Base-by-base conservation (phyloP, 2,113 vertebrate genomes). In the Egretta garzetta region DNA sequence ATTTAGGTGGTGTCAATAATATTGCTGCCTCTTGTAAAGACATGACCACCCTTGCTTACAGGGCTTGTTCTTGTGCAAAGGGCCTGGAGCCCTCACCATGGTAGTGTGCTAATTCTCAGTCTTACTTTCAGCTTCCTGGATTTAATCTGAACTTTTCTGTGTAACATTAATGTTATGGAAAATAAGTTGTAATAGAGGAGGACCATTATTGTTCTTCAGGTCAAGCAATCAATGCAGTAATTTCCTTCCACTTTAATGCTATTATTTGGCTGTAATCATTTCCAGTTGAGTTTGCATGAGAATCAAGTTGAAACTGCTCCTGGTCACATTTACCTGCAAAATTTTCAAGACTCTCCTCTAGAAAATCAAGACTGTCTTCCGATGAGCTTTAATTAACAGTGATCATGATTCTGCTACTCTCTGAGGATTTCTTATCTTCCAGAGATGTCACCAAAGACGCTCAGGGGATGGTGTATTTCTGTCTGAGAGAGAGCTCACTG, bases 141-240 rank as follows among this genome's bases (percentile, higher is more conserved):
- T 95, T 88, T 86, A 83, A 80, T 95, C 50, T 80, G 71, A 93
- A 91, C 73, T 96, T 94, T 86, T 80, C 74, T 86, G 45, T 77
- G 87, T 90, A 94, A 82, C 85, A 77, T 71, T 93, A 93, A 95
- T 77, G 84, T 92, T 94, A 97, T 47, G 74, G 94, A 96, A 96
- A 97, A 96, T 93, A 94, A 93, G 93, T 90, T 88, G 62, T 91
- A 94, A 90, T 91, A 94, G 81, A 83, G 1, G 0, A 93, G 67
- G 47, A 80, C 81, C 84, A 92, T 97, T 96, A 95, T 96, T 96
- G 94, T 96, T 97, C 95, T 95, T 95, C 87, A 96, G 94, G 95
- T 97, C 94, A 96, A 97, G 84, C 93, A 97, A 96, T 97, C 96
- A 97, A 92, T 96, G 97, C 87, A 88, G 95, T 93, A 95, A 97